phyloP scores from a whole-genome alignment of 2,113 vertebrate genomes.

The Ardeotis arabs region DNA sequence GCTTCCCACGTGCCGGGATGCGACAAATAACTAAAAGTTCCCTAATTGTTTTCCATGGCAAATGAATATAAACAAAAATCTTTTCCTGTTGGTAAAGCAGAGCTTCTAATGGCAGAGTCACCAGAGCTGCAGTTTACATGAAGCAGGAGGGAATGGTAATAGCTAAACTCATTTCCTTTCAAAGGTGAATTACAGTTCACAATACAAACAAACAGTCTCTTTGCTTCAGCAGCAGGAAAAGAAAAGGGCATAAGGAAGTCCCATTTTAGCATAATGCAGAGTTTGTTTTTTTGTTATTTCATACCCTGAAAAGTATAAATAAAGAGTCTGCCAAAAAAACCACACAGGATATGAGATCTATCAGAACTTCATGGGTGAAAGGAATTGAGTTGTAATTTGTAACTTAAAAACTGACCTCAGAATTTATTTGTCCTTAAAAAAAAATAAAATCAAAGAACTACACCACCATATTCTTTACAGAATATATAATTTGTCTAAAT shows the following conservation, averaged over 20 bases:
- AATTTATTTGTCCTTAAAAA: not conserved
- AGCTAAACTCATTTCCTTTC: constrained; percentile 49
- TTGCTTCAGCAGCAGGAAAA: not conserved
- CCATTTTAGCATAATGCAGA: constrained; percentile 36
- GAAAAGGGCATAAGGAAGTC: constrained; percentile 6
- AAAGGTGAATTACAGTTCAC: constrained; percentile 64
- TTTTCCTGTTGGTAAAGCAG: not conserved
- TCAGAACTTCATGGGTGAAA: not conserved
- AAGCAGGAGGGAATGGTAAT: constrained; percentile 37
- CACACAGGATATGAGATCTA: constrained; percentile 29
- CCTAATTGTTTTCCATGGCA: constrained; percentile 18
- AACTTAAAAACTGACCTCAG: constrained; percentile 2
- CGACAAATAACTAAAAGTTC: not conserved
- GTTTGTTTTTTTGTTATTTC: constrained; percentile 58
- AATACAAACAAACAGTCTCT: constrained; percentile 52
- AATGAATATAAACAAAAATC: constrained; percentile 20
- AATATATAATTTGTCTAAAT: not conserved
- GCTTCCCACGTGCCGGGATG: not conserved
- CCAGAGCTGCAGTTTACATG: constrained; percentile 6
- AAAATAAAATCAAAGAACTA: not conserved
- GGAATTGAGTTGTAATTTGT: not conserved
- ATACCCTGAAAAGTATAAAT: constrained; percentile 39
- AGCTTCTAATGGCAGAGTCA: not conserved
- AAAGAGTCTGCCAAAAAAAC: not conserved
- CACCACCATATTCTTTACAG: not conserved